Evolutionary conservation across 1,140 invertebrate species (phyloP).

Genomic region (Saxidomus purpurata): DNA sequence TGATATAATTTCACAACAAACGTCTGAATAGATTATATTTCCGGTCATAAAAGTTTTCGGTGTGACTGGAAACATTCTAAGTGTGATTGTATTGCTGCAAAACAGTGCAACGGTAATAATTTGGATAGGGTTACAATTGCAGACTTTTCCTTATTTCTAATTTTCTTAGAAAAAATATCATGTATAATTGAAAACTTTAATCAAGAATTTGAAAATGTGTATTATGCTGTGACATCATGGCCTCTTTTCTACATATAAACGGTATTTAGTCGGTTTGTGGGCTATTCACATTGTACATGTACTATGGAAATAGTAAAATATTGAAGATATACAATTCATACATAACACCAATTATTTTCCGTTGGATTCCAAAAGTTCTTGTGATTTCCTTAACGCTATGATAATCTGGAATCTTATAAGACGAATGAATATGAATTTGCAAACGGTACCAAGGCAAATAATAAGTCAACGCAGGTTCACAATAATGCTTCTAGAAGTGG

Average conservation of each 20-base stretch:
- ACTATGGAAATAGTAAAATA: too few relatives aligned
- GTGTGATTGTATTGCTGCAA: slow-evolving; percentile 33
- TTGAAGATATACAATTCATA: slow-evolving; percentile 57
- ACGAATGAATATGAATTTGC: too few relatives aligned
- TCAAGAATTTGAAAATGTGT: neutral
- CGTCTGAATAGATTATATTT: neutral
- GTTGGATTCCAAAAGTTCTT: slow-evolving; percentile 50
- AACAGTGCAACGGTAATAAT: slow-evolving; percentile 27
- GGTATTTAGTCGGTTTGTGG: slow-evolving; percentile 31
- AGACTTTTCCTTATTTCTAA: slow-evolving; percentile 50
- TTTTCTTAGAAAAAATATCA: slow-evolving; percentile 39
- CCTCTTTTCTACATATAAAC: slow-evolving; percentile 50
- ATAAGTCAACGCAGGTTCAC: slow-evolving; percentile 48
- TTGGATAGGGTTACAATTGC: slow-evolving; percentile 36
- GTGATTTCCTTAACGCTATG: slow-evolving; percentile 45
- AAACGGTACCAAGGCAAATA: too few relatives aligned
- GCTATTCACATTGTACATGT: slow-evolving; percentile 54
- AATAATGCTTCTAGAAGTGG: slow-evolving; percentile 51
- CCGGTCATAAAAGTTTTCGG: slow-evolving; percentile 45
- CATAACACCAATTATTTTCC: slow-evolving; percentile 40
- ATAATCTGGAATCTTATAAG: slow-evolving; percentile 40
- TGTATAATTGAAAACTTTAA: slow-evolving; percentile 59
- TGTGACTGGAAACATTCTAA: slow-evolving; percentile 46
- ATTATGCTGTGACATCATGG: neutral
- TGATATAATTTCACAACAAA: neutral